Evolutionary conservation across 2,113 vertebrate species (phyloP).

Genomic region (Eleginops maclovinus): DNA sequence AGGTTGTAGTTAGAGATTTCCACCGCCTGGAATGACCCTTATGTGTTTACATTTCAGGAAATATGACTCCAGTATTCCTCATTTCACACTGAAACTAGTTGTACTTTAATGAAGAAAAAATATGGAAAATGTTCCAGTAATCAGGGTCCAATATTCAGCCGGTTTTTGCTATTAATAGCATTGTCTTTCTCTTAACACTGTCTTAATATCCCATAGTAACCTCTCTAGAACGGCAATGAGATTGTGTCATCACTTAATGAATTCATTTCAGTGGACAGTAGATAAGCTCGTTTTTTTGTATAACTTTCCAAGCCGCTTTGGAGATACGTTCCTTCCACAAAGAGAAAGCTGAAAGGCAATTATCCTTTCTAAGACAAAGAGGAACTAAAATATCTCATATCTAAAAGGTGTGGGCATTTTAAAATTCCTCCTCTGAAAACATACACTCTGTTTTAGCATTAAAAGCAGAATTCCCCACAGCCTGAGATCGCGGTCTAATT

Average conservation of each 20-base stretch:
- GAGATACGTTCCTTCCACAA: slow-evolving; percentile 38
- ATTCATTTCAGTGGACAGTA: slow-evolving; percentile 69
- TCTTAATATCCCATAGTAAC: slow-evolving; percentile 63
- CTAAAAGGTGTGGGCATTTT: slow-evolving; percentile 46
- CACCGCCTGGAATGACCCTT: neutral
- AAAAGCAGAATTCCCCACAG: slow-evolving; percentile 34
- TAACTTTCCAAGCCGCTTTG: slow-evolving; percentile 46
- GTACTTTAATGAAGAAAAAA: slow-evolving; percentile 10
- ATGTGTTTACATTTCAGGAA: slow-evolving; percentile 7
- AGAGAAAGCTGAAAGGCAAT: slow-evolving; percentile 63
- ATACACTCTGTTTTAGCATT: slow-evolving; percentile 50
- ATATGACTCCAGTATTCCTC: neutral
- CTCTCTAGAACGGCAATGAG: slow-evolving; percentile 68
- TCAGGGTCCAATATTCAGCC: slow-evolving; percentile 20
- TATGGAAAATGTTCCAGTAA: slow-evolving; percentile 30
- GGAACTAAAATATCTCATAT: slow-evolving; percentile 52
- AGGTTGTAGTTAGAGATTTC: neutral
- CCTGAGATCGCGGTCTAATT: slow-evolving; percentile 62
- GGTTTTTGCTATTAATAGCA: slow-evolving; percentile 49
- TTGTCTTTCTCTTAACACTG: slow-evolving; percentile 42
- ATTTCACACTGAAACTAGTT: neutral
- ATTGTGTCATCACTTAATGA: slow-evolving; percentile 65
- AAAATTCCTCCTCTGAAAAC: slow-evolving; percentile 39
- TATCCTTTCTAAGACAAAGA: slow-evolving; percentile 61
- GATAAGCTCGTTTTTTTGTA: slow-evolving; percentile 67